phyloP scores from a whole-genome alignment of 1,140 invertebrate species.

The Trissolcus basalis region DNA sequence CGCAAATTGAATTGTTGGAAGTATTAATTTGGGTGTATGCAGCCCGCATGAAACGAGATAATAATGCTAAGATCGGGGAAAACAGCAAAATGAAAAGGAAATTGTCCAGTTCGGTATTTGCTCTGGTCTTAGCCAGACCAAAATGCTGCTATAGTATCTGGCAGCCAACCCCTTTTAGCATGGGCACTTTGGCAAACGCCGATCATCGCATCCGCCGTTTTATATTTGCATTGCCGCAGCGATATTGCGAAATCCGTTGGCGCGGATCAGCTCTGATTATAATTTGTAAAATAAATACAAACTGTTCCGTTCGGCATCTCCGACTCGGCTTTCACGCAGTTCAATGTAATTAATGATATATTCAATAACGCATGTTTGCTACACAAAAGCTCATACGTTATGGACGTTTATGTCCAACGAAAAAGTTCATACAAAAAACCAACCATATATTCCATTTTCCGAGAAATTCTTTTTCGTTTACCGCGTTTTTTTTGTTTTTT shows the following conservation, averaged over 20 bases:
- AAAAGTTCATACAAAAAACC: too few relatives aligned
- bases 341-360: constrained; percentile 46
- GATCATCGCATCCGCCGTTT: constrained; percentile 52
- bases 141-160: constrained; percentile 45
- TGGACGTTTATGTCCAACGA: constrained; percentile 16
- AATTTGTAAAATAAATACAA: constrained; percentile 55
- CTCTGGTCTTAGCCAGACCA: constrained; percentile 30
- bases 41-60: constrained; percentile 34
- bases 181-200: constrained; percentile 50
- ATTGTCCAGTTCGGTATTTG: constrained; percentile 43
- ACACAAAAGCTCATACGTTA: neutral
- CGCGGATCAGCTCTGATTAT: constrained; percentile 55
- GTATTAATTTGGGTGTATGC: constrained; percentile 34
- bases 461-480: too few relatives aligned
- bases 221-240: constrained; percentile 52
- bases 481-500: too few relatives aligned
- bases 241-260: constrained; percentile 55
- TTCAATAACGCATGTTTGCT: constrained; percentile 6
- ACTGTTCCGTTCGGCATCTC: constrained; percentile 37
- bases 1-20: constrained; percentile 17
- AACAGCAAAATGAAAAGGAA: constrained; percentile 48
- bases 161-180: constrained; percentile 36
- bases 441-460: too few relatives aligned
- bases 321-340: constrained; percentile 37
- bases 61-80: constrained; percentile 47